Conservation (phyloP, 2,113 vertebrate genomes). For the Peromyscus californicus region DNA sequence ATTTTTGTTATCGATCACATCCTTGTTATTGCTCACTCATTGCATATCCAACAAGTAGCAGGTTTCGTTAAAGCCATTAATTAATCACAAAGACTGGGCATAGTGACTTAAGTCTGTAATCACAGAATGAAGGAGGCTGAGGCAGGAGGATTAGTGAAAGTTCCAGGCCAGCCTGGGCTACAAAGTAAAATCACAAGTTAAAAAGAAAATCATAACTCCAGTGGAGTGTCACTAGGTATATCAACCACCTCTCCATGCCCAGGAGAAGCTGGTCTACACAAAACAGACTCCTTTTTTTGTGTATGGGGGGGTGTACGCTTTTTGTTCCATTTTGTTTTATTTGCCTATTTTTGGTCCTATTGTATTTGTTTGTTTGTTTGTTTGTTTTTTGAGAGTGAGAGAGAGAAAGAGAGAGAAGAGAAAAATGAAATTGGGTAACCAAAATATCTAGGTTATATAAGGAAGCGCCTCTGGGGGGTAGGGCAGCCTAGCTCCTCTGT, state of each 20-base stretch:
- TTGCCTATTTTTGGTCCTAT: not conserved
- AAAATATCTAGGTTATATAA: too few species aligned
- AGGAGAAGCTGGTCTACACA: not conserved
- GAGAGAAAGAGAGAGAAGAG: not conserved
- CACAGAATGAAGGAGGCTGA: too few species aligned
- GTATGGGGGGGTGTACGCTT: rapidly evolving
- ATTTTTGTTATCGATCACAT: conserved; percentile 5
- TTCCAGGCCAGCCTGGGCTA: not conserved
- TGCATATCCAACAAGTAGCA: not conserved
- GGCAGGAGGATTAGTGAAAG: not conserved
- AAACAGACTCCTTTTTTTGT: not conserved
- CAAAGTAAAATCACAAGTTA: not conserved
- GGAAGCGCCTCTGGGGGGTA: too few species aligned
- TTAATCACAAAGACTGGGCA: conserved; percentile 1
- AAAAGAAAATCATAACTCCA: not conserved
- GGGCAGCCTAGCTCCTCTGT: too few species aligned
- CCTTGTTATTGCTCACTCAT: not conserved
- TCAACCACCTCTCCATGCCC: not conserved
- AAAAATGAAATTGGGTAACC: not conserved
- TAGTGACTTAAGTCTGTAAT: not conserved
- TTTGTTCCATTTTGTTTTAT: not conserved
- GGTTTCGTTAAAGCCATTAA: conserved; percentile 18
- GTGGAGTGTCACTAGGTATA: not conserved
- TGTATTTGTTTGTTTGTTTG: not conserved
- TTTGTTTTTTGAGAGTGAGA: not conserved